phyloP scores from a whole-genome alignment of 1,140 invertebrate species.

The Brachionus asplanchnoidis region DNA sequence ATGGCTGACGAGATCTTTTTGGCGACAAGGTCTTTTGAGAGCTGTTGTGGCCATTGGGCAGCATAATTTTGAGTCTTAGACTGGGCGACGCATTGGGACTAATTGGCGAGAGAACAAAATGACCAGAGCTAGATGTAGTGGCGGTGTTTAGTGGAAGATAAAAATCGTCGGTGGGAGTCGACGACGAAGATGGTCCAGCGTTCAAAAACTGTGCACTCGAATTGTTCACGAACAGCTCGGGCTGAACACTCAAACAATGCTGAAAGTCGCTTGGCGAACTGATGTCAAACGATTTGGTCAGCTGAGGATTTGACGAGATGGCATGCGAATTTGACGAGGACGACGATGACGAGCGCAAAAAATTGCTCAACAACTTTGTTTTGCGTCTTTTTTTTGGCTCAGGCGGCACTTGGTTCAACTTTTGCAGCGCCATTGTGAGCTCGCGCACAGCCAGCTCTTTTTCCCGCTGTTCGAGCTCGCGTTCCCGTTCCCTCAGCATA shows the following conservation, averaged over 20 bases:
- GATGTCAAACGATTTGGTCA: constrained; percentile 31
- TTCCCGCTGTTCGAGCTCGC: constrained; percentile 72
- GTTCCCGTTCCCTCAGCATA: background rate
- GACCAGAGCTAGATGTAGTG: background rate
- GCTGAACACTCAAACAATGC: constrained; percentile 36
- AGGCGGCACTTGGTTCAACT: background rate
- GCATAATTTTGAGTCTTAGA: constrained; percentile 23
- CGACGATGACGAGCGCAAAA: constrained; percentile 2
- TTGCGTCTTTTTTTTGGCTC: constrained; percentile 36
- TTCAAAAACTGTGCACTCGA: background rate
- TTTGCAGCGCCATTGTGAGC: constrained; percentile 59
- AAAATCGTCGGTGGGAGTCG: background rate
- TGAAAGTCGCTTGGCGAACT: constrained; percentile 40
- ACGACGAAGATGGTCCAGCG: background rate
- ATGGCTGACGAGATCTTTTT: background rate
- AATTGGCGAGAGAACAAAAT: background rate
- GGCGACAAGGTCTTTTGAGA: background rate
- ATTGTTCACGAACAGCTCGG: background rate
- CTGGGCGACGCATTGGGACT: background rate
- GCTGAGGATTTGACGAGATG: background rate
- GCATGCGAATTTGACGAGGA: background rate
- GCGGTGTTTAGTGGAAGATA: background rate
- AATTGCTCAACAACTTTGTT: background rate
- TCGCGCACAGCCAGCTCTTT: constrained; percentile 79
- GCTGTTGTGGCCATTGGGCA: background rate